Evolutionary conservation across 1,140 invertebrate species (phyloP).

Genomic region (Frieseomelitta varia): DNA sequence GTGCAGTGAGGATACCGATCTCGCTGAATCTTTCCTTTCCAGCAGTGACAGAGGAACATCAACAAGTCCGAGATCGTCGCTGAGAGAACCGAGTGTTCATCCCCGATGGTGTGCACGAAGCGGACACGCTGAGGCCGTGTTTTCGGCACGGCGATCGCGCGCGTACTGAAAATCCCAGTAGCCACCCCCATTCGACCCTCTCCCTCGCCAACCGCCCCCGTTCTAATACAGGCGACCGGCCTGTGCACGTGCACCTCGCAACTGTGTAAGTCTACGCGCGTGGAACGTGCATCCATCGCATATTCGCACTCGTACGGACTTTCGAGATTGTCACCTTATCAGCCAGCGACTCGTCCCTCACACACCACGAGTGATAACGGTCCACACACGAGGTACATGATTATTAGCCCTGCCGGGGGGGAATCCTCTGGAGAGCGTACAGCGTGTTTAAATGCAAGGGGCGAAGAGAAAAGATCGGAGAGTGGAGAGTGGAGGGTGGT

Average conservation of each 20-base stretch:
- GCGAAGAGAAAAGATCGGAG: background rate
- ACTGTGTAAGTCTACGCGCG: constrained; percentile 26
- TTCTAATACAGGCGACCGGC: constrained; percentile 46
- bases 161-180: constrained; percentile 72
- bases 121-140: constrained; percentile 48
- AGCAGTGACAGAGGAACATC: no score
- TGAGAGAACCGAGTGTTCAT: background rate
- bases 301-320: background rate
- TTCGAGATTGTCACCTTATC: constrained; percentile 7
- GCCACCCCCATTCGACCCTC: constrained; percentile 67
- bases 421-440: background rate
- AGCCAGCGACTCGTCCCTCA: background rate
- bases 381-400: background rate
- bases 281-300: background rate
- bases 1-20: no score
- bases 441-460: no score
- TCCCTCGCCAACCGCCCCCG: constrained; percentile 36
- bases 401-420: background rate
- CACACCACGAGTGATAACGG: background rate
- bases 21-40: no score
- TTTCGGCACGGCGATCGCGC: constrained; percentile 73
- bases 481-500: background rate
- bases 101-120: background rate
- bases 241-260: background rate
- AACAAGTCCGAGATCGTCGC: background rate